phyloP scores from a whole-genome alignment of 1,140 invertebrate genomes.

The Mizuhopecten yessoensis region DNA sequence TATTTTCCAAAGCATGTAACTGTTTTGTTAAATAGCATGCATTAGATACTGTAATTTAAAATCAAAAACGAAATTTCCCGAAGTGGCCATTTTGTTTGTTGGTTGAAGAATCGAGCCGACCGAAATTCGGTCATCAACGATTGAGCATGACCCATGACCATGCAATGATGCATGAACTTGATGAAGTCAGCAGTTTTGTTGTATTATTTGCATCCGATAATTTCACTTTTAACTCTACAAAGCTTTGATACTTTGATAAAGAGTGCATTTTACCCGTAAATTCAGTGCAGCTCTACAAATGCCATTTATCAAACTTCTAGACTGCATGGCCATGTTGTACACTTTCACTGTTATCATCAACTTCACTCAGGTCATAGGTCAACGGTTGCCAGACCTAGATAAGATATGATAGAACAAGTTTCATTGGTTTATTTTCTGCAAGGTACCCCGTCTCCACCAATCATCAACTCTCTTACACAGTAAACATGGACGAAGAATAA shows the following conservation, averaged over 20 bases:
- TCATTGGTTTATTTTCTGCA: not conserved
- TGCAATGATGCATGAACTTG: too few species aligned
- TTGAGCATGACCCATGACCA: too few species aligned
- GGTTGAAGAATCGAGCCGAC: too few species aligned
- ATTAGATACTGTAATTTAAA: too few species aligned
- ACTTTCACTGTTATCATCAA: not conserved
- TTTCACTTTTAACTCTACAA: too few species aligned
- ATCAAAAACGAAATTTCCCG: too few species aligned
- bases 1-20: too few species aligned
- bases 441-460: not conserved
- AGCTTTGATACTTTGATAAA: not conserved
- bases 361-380: not conserved
- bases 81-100: too few species aligned
- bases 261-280: not conserved
- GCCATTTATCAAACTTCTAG: not conserved
- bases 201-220: too few species aligned
- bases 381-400: constrained; percentile 19
- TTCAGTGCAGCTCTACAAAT: not conserved
- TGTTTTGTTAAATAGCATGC: too few species aligned
- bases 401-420: not conserved
- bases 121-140: too few species aligned
- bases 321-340: not conserved
- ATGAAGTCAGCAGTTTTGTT: too few species aligned
- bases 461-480: not conserved
- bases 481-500: not conserved